These are phyloP conservation scores for Cynopterus brachyotis DNA, from an alignment of 2,113 vertebrate genomes.

Conservation along the genomic window DNA sequence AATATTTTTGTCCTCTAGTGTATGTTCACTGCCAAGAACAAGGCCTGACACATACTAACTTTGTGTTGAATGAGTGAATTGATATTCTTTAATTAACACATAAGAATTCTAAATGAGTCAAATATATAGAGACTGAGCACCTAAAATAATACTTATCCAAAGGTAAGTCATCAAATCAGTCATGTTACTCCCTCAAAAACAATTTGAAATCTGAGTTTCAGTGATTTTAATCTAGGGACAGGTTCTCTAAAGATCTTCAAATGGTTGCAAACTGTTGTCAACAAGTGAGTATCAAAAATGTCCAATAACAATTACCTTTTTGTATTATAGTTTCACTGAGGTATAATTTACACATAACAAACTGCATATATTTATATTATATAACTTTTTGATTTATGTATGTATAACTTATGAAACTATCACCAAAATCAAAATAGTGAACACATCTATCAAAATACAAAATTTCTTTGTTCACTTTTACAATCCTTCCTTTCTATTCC, in stretches of 20 bases:
- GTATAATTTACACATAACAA: background rate
- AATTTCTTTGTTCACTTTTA: background rate
- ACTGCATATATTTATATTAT: background rate
- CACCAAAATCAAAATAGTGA: background rate
- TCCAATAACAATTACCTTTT: background rate
- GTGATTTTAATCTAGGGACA: background rate
- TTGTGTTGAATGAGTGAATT: background rate
- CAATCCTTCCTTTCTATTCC: background rate
- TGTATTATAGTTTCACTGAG: background rate
- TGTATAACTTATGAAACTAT: background rate
- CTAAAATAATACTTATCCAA: conserved; percentile 1
- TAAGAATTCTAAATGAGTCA: conserved; percentile 4
- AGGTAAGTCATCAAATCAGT: background rate
- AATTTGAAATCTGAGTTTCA: conserved; percentile 19
- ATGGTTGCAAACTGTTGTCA: background rate
- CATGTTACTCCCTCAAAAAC: background rate
- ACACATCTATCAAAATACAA: background rate
- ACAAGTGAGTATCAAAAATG: background rate
- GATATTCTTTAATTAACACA: background rate
- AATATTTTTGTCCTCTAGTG: background rate
- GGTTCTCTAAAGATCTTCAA: background rate
- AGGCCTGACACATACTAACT: background rate
- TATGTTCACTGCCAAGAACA: background rate
- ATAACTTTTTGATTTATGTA: background rate
- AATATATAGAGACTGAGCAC: background rate